Conservation (phyloP, 2,888 invertebrate genomes). For the Elmis aenea region DNA sequence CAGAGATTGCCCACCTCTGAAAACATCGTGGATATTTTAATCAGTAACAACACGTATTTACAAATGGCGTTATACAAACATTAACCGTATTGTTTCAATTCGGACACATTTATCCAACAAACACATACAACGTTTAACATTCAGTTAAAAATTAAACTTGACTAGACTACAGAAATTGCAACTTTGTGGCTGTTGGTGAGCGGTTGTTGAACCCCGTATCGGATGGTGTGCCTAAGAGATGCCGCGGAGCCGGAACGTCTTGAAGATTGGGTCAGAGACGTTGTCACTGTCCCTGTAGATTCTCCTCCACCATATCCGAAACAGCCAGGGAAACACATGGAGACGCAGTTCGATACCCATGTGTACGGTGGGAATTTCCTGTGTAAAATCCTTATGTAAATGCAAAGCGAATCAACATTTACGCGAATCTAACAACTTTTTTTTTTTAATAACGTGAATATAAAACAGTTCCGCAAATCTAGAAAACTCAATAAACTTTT, state of each 20-base stretch:
- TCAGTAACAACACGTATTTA: too few species aligned
- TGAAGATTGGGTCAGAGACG: constrained; percentile 41
- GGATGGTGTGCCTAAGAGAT: constrained; percentile 40
- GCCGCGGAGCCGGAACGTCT: constrained; percentile 41
- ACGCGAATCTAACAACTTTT: too few species aligned
- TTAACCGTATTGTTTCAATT: too few species aligned
- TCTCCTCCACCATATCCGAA: constrained; percentile 37
- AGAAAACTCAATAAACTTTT: too few species aligned
- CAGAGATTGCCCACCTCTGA: constrained; percentile 3
- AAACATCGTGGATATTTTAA: too few species aligned
- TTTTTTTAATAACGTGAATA: too few species aligned
- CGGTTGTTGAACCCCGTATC: constrained; percentile 35
- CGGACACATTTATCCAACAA: too few species aligned
- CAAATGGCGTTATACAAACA: too few species aligned
- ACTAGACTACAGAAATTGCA: constrained; percentile 43
- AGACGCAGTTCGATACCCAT: constrained; percentile 58
- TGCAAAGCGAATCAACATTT: too few species aligned
- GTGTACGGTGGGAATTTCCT: constrained; percentile 66
- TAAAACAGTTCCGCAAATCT: too few species aligned
- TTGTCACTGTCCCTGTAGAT: constrained; percentile 38
- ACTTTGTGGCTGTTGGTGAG: constrained; percentile 40
- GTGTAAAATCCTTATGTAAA: too few species aligned
- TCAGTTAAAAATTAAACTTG: constrained; percentile 5
- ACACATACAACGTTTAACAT: too few species aligned
- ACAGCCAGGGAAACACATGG: constrained; percentile 40